Evolutionary conservation across 2,888 invertebrate genomes (phyloP).

Genomic region (Sinhomidia bicolor): DNA sequence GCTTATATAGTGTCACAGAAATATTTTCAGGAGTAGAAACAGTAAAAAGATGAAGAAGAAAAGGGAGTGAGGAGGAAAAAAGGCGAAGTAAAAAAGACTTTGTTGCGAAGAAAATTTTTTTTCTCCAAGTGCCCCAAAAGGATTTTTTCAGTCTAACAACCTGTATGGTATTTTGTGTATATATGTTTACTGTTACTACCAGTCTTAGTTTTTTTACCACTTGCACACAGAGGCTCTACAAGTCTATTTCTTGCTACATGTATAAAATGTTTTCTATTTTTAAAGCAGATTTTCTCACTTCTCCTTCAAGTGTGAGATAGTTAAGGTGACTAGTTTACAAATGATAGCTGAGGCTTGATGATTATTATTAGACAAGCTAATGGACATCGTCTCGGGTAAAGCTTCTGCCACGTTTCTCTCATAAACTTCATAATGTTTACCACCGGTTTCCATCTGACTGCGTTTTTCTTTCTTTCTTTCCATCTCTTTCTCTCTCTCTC

Average conservation of each 20-base stretch:
- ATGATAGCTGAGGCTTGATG: slow-evolving; percentile 13
- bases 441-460: slow-evolving; percentile 48
- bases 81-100: slow-evolving; percentile 13
- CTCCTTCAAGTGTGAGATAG: background rate
- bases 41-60: background rate
- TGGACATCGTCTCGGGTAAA: slow-evolving; percentile 56
- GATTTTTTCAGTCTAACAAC: background rate
- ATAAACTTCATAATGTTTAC: slow-evolving; percentile 54
- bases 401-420: slow-evolving; percentile 33
- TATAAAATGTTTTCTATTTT: background rate
- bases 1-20: background rate
- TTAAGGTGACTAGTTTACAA: slow-evolving; percentile 29
- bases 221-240: background rate
- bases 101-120: slow-evolving; percentile 34
- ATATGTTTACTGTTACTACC: background rate
- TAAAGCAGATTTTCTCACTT: slow-evolving; percentile 23
- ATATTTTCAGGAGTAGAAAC: too few relatives aligned
- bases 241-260: too few relatives aligned
- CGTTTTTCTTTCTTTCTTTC: background rate
- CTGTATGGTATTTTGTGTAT: background rate
- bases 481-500: background rate
- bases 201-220: background rate
- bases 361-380: slow-evolving; percentile 63
- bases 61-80: background rate
- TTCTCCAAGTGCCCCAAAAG: slow-evolving; percentile 46